Evolutionary conservation across 2,113 vertebrate species (phyloP), one percentile per base, ranked within the genome.

Genomic region (Mugil cephalus): DNA sequence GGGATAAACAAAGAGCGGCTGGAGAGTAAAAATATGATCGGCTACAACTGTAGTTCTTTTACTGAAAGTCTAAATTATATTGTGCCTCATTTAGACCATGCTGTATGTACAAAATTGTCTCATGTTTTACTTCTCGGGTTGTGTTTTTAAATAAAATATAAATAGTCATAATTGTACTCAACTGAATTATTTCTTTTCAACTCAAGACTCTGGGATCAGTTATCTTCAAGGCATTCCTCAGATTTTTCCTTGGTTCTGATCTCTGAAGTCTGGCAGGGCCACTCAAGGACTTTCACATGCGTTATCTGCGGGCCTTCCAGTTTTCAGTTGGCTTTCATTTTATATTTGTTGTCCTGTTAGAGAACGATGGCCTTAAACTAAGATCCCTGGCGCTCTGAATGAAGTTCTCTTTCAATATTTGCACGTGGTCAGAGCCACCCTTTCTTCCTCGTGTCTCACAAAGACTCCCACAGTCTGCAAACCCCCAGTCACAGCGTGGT

Each of bases 211-310:
- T 76, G 48, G 17, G 39, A 70, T 69, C 5, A 2, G n/a, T 65
- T 79, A 75, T 78, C 74, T 80, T 81, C 38, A 83, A 84, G 66
- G 54, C 74, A 86, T 83, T 83, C 68, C 76, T 21, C 47, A 60
- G 35, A 56, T 80, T 82, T 19, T 54, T 15, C 36, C 12, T 71
- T 47, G 13, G 21, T 69, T 73, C 63, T 64, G 12, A 39, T 56
- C 55, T 72, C 68, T 30, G 35, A 64, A 54, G 11, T 71, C 72
- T 77, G 46, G 74, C 65, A 71, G 56, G 6, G 12, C 48, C 47
- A 48, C 47, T 69, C 65, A 79, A 69, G 48, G 74, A 43, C 58
- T 73, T 52, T 53, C 24, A 68, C 53, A 43, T 45, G 73, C 46
- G 75, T 34, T 56, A 66, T 85, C 51, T 17, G 65, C 77, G 54